These are phyloP conservation scores for Phenganax marumi DNA, from an alignment of 92 coral and sea anemone species.

Conservation along the genomic window DNA sequence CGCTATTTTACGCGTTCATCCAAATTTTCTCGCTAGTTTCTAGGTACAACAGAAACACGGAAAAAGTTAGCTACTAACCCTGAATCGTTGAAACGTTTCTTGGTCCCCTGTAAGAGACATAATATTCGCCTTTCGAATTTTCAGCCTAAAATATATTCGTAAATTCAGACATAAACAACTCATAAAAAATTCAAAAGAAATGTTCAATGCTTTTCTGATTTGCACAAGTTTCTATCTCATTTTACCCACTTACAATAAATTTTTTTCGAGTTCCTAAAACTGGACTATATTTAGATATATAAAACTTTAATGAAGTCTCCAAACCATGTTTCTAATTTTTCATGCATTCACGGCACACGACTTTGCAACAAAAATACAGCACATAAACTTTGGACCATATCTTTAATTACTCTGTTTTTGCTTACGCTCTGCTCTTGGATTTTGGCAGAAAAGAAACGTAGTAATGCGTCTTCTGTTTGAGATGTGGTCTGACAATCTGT, in stretches of 20 bases:
- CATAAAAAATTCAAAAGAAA: too few relatives aligned
- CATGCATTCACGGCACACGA: too few relatives aligned
- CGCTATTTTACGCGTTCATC: too few relatives aligned
- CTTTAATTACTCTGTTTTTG: neutral
- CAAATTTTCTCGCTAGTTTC: too few relatives aligned
- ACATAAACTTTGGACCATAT: neutral
- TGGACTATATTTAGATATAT: too few relatives aligned
- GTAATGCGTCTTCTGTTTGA: neutral
- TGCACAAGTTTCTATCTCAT: too few relatives aligned
- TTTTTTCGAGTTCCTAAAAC: too few relatives aligned
- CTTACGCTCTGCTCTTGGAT: neutral
- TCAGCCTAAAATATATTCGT: neutral
- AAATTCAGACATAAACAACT: neutral
- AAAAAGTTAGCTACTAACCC: neutral
- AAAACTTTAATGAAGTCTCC: too few relatives aligned
- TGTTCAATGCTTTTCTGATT: too few relatives aligned
- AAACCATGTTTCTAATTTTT: too few relatives aligned
- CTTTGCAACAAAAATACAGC: neutral
- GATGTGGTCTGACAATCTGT: neutral
- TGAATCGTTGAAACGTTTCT: neutral
- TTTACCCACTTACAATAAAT: too few relatives aligned
- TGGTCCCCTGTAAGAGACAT: neutral
- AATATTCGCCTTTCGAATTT: neutral
- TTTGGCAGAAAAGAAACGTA: constrained; percentile 18
- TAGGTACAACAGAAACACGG: neutral